A percentile compares a stretch with the other conserved stretches of the same genome.
These are phyloP conservation scores for Plebejus argus DNA, from an alignment of 2,888 invertebrate species.

Conservation along the genomic window DNA sequence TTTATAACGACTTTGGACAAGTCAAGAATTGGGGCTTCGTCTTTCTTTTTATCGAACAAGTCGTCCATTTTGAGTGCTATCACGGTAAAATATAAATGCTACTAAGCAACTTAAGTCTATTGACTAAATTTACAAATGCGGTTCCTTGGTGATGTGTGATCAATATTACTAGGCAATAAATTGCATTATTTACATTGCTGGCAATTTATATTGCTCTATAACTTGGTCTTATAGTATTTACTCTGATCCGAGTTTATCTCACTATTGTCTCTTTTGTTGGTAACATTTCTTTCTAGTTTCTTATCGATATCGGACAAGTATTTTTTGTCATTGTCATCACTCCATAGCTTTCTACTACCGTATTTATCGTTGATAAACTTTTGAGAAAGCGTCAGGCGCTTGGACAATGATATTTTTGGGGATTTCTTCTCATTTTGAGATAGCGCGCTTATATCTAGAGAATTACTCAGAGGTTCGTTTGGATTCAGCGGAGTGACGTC, in stretches of 20 bases:
- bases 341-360: constrained; percentile 74
- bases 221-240: constrained; percentile 21
- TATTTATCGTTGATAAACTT: constrained; percentile 80
- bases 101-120: constrained; percentile 31
- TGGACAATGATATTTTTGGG: constrained; percentile 63
- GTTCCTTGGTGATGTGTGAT: constrained; percentile 21
- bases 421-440: constrained; percentile 68
- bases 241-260: constrained; percentile 46
- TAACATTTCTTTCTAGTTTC: constrained; percentile 62
- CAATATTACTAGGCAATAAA: constrained; percentile 9
- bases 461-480: constrained; percentile 59
- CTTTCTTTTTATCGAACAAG: constrained; percentile 91
- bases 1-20: constrained; percentile 89
- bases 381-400: constrained; percentile 72
- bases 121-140: constrained; percentile 32
- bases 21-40: constrained; percentile 91
- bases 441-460: constrained; percentile 76
- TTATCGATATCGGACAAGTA: constrained; percentile 62
- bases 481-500: constrained; percentile 63
- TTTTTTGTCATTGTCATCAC: constrained; percentile 65
- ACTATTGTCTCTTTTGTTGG: constrained; percentile 23
- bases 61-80: constrained; percentile 84
- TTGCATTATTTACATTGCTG: not conserved
- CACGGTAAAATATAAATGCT: constrained; percentile 32
- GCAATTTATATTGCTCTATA: not conserved